These are phyloP conservation scores for Idaea straminata DNA, from an alignment of 2,888 invertebrate genomes.

Conservation along the genomic window DNA sequence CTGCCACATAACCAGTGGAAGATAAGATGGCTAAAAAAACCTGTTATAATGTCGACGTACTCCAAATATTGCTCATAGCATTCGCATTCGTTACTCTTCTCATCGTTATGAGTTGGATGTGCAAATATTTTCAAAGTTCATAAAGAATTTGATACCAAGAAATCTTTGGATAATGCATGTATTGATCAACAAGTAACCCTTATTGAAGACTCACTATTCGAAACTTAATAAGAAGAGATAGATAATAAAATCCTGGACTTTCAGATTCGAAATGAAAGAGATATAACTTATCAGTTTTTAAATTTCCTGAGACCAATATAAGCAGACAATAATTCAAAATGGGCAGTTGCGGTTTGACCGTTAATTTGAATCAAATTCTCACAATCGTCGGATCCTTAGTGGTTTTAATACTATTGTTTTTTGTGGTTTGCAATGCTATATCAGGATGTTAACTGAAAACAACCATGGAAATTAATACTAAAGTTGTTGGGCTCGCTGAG, in stretches of 20 bases:
- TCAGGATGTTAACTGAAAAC: slow-evolving; percentile 7
- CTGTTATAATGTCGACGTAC: slow-evolving; percentile 46
- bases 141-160: slow-evolving; percentile 11
- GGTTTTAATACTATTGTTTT: slow-evolving; percentile 33
- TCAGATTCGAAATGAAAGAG: not conserved
- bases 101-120: slow-evolving; percentile 62
- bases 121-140: slow-evolving; percentile 52
- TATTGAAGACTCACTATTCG: too few species aligned
- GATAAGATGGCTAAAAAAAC: slow-evolving; percentile 33
- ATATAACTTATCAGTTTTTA: not conserved
- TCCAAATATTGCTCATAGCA: slow-evolving; percentile 53
- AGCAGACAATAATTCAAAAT: slow-evolving; percentile 11
- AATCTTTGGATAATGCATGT: not conserved
- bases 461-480: not conserved
- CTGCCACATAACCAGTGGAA: slow-evolving; percentile 57
- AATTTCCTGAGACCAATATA: not conserved
- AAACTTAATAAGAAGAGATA: too few species aligned
- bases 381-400: slow-evolving; percentile 37
- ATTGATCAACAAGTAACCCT: not conserved
- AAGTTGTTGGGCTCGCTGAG: not conserved
- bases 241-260: too few species aligned
- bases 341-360: slow-evolving; percentile 20
- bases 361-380: slow-evolving; percentile 34
- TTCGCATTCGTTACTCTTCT: slow-evolving; percentile 58
- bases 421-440: slow-evolving; percentile 29